Conservation (phyloP, 2,113 vertebrate genomes). For the Myiozetetes cayanensis region DNA sequence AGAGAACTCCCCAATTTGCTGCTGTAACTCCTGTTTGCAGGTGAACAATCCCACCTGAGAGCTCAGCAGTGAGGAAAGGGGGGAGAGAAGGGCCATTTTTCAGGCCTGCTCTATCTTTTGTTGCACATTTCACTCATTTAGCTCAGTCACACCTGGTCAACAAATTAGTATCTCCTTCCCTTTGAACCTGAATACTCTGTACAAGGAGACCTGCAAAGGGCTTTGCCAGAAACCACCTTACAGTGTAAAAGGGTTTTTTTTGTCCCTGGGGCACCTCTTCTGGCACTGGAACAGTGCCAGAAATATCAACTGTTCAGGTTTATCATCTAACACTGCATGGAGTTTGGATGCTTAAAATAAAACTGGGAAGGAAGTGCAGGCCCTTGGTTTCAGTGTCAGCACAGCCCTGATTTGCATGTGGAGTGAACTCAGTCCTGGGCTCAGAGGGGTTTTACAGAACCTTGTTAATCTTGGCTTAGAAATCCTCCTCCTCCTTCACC, state of each 20-base stretch:
- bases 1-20: background rate
- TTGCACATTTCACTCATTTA: background rate
- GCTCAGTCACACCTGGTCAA: background rate
- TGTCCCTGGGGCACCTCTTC: background rate
- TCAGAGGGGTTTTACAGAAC: background rate
- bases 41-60: background rate
- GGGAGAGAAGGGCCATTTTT: background rate
- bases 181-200: background rate
- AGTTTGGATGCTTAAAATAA: background rate
- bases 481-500: background rate
- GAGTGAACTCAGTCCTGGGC: background rate
- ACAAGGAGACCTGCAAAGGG: background rate
- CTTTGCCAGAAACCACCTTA: background rate
- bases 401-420: background rate
- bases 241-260: fast-evolving
- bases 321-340: fast-evolving
- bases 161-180: background rate
- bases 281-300: background rate
- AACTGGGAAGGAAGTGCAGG: background rate
- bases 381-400: background rate
- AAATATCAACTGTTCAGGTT: background rate
- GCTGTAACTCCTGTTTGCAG: background rate
- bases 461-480: background rate
- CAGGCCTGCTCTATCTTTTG: background rate
- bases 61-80: background rate